Base-by-base conservation (phyloP, 2,888 invertebrate species). In the Stomorhina lunata region DNA sequence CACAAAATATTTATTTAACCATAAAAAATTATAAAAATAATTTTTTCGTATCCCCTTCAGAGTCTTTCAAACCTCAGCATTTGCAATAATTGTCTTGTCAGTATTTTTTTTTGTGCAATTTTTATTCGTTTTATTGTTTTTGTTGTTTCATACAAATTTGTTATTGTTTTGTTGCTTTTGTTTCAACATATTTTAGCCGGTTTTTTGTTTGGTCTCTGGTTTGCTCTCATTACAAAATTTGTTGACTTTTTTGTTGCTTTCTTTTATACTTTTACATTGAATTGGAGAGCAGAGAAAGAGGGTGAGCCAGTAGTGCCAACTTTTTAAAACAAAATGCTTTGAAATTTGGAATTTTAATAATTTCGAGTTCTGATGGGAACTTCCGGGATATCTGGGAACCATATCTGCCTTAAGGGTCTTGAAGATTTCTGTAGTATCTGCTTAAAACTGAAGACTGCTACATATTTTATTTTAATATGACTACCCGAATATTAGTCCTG, bases 141-240 rank as follows among this genome's bases (percentile, higher is more conserved):
- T 63, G 10, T 12, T 55, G 50, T 32, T 29, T 55, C 25, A 55
- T 66, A 43, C 43, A 53, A 43, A 53, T 73, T 53, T 78, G 43
- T 63, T 78, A 55, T 63, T 69, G 32, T 78, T n/a, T 55, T 71
- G 61, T 78, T 63, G 45, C 37, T 78, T 45, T 63, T 27, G 29
- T 17, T 63, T n/a, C n/a, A n/a, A n/a, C n/a, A n/a, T n/a, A n/a
- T n/a, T 63, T 78, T 63, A 71, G 78, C 78, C 78, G 78, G 78
- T 78, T 77, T 61, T 27, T 48, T 50, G 68, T 20, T 25, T 48
- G 27, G 17, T 32, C 5, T 65, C 34, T 55, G 43, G 15, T 50
- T 57, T 48, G 48, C 61, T 77, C 53, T 78, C 43, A 63, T 69
- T 71, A 22, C 43, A 63, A 6, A 10, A 45, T 45, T 27, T 43